Base-by-base conservation (phyloP, 2,797 vertebrate genomes). In the Alauda arvensis region DNA sequence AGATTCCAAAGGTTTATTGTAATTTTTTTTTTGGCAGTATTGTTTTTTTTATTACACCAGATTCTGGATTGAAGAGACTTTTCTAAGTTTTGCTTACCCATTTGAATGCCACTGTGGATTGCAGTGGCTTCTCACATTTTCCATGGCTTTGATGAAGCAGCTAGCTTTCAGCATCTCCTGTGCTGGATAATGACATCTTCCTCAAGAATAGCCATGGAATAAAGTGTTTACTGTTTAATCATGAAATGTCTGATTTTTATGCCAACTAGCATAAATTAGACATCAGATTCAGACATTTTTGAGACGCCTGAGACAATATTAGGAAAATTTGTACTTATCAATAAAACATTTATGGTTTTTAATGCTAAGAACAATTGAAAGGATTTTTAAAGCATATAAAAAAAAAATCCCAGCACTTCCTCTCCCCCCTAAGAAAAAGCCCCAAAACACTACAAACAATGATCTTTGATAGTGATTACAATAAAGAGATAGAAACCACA, bases 351-450 rank as follows among this genome's bases (percentile, higher is more conserved):
- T 66, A 6, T 59, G 62, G 52, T 68, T 56, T 10, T 70, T 59
- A 74, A 49, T 69, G 14, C 25, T 72, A 59, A 76, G 39, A 77
- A 24, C 6, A 48, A n/a, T 28, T 67, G 17, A n/a, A 74, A 52
- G 23, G 4, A 42, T 61, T 91, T 91, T 66, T 28, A 24, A 87
- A 82, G 23, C 13, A 0, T 55, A 55, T 69, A 78, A 20, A 5
- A 34, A 62, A 40, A 1, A 2, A 14, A 52, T 45, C 29, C 17
- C 25, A 60, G 40, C 3, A 3, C 19, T 45, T 33, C 28, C 13
- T 23, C 17, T 45, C 3, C 3, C 10, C 3, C 14, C 2, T 1
- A 46, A 29, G 46, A 37, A 40, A 16, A 9, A 18, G 6, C 19
- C 8, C 5, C 8, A 7, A 33, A 66, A 16, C 9, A 5, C 6